Base-by-base conservation (phyloP, 2,113 vertebrate genomes). In the Gnathonemus echidnorhynchus region DNA sequence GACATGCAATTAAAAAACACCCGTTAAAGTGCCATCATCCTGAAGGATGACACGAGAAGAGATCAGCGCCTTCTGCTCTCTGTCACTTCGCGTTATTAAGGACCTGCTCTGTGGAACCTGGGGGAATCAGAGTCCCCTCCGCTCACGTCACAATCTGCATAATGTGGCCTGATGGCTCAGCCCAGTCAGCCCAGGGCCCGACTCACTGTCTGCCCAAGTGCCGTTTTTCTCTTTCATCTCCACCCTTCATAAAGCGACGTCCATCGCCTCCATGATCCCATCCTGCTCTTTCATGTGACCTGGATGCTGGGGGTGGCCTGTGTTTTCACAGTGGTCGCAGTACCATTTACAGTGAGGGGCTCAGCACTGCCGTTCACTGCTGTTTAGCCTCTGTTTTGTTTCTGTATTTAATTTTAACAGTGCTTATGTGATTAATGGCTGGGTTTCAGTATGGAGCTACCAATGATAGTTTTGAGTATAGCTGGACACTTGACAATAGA, bases 51-150 rank as follows among this genome's bases (percentile, higher is more conserved):
- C 95, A 96, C 94, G 95, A 95, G 95, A 95, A 96, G 95, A 95
- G 95, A 96, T 93, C 93, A 93, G 94, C 93, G 92, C 96, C 93
- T 91, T 96, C 96, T 97, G 97, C 95, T 97, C 95, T 93, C 93
- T 97, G 96, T 97, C 96, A 96, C 95, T 97, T 96, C 93, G 93
- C 94, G 95, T 96, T 96, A 96, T 94, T 95, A 95, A 95, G 92
- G 95, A 95, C 93, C 93, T 95, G 93, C 95, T 95, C 94, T 93
- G 95, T 93, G 95, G 93, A 95, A 95, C 95, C 96, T 96, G 94
- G 93, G 97, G 96, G 96, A 96, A 96, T 96, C 93, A 94, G 94
- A 95, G 94, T 92, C 94, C 94, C 89, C 93, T 92, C 93, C 90
- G 92, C 91, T 96, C 92, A 94, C 91, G 91, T 94, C 94, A 95